Conservation (phyloP, 37 sponge, comb jelly and placozoan species). For the Beroe forskalii region DNA sequence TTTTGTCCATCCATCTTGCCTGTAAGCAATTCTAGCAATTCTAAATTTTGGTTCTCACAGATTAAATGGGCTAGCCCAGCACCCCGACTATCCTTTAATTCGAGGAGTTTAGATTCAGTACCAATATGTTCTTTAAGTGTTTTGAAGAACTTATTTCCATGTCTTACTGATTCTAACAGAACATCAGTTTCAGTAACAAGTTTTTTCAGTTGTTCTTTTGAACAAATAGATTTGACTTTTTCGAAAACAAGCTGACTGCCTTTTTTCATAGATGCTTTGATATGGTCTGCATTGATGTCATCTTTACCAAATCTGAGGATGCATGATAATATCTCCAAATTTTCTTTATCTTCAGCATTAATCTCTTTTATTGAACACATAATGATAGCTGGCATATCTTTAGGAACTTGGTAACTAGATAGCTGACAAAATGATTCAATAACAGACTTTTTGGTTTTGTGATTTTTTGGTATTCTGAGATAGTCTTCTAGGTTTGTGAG, state of each 20-base stretch:
- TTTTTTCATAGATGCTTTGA: not conserved
- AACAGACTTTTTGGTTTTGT: not conserved
- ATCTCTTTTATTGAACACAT: not conserved
- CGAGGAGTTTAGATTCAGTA: not conserved
- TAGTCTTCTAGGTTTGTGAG: not conserved
- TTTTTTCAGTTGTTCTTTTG: not conserved
- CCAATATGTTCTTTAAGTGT: not conserved
- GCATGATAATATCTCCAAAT: not conserved
- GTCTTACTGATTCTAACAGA: not conserved
- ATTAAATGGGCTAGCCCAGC: not conserved
- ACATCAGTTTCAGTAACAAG: not conserved
- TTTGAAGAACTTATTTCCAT: not conserved
- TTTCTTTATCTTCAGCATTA: not conserved
- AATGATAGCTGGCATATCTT: not conserved
- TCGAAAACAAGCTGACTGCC: not conserved
- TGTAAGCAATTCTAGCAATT: not conserved
- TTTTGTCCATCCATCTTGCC: too few species aligned
- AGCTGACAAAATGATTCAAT: not conserved
- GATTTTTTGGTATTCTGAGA: not conserved
- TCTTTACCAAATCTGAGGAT: not conserved
- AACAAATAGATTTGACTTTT: not conserved
- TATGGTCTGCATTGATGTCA: not conserved
- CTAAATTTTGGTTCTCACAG: not conserved
- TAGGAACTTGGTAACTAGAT: not conserved
- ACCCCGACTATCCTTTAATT: not conserved